Percentiles rank a stretch among this genome's conserved stretches.
Conservation (phyloP, 2,113 vertebrate species). For the Sterrhoptilus dennistouni region DNA sequence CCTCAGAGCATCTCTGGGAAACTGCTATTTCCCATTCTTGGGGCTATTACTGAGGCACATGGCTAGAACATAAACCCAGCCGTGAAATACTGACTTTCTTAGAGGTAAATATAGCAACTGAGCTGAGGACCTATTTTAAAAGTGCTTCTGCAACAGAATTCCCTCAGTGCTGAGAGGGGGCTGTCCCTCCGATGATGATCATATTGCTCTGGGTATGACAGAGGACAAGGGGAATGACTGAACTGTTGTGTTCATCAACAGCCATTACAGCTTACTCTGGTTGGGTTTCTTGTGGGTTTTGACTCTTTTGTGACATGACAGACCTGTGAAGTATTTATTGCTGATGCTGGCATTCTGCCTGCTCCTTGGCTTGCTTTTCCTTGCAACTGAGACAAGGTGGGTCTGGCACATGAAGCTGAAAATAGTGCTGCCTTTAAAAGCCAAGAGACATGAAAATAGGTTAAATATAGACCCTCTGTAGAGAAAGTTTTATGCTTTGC, state of each 20-base stretch:
- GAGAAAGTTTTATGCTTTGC: background rate
- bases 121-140: background rate
- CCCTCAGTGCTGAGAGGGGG: background rate
- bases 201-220: accelerated
- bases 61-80: background rate
- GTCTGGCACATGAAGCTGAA: background rate
- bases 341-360: background rate
- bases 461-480: background rate
- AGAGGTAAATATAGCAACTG: background rate
- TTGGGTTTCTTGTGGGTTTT: background rate
- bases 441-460: background rate
- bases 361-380: background rate
- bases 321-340: background rate
- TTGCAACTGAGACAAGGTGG: constrained; percentile 4
- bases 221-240: background rate
- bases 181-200: accelerated
- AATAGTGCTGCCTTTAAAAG: background rate
- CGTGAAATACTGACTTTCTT: background rate
- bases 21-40: background rate
- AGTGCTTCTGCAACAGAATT: background rate
- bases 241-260: background rate
- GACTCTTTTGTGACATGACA: background rate
- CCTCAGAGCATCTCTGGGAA: background rate
- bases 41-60: background rate
- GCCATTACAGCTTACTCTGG: background rate